Evolutionary conservation across 2,113 vertebrate species (phyloP).

Genomic region (Triplophysa dalaica): DNA sequence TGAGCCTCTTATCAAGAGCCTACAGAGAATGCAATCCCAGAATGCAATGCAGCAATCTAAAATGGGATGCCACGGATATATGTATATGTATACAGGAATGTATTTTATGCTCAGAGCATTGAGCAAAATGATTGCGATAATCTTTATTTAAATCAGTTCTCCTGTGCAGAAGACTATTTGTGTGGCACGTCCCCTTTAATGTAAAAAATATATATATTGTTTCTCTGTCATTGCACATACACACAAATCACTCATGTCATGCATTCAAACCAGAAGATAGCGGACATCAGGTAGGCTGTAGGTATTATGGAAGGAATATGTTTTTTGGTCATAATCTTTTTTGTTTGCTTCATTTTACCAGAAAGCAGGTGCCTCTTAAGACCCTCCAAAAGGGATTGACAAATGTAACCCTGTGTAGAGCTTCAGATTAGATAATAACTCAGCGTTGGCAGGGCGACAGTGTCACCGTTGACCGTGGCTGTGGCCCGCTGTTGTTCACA

Average conservation of each 20-base stretch:
- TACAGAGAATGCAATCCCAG: too few species aligned
- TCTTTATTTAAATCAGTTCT: too few species aligned
- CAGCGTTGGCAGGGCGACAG: constrained; percentile 46
- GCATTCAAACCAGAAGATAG: constrained; percentile 43
- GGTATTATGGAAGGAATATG: constrained; percentile 41
- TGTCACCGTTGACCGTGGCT: constrained; percentile 52
- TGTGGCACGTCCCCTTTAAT: not conserved
- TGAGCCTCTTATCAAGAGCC: too few species aligned
- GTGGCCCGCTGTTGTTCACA: constrained; percentile 11
- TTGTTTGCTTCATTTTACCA: constrained; percentile 29
- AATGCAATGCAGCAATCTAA: too few species aligned
- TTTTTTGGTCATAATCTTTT: constrained; percentile 49
- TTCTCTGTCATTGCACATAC: constrained; percentile 9
- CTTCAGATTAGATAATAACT: constrained; percentile 62
- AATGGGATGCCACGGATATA: too few species aligned
- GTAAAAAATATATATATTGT: not conserved
- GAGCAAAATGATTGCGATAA: too few species aligned
- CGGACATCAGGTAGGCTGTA: constrained; percentile 41
- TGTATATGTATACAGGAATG: too few species aligned
- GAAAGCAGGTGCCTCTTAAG: constrained; percentile 48
- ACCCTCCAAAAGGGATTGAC: constrained; percentile 57
- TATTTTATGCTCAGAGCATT: too few species aligned
- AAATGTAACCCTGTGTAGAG: constrained; percentile 58
- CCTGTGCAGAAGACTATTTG: not conserved
- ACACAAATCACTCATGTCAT: constrained; percentile 51